Base-by-base conservation (phyloP, 2,113 vertebrate species). In the Terrapene triunguis region DNA sequence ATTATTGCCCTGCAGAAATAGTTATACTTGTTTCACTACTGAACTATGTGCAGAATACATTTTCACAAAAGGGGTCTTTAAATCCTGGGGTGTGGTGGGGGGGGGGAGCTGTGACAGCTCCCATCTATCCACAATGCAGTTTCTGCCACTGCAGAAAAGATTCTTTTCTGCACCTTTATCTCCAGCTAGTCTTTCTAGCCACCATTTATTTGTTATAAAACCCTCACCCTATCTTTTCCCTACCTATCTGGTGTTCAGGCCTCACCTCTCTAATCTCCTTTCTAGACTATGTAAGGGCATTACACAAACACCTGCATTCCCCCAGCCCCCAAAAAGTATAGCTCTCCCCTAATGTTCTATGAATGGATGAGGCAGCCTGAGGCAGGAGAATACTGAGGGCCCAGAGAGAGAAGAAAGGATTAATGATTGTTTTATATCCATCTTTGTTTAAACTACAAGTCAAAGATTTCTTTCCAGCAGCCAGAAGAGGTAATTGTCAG, bases 11-110 rank as follows among this genome's bases (percentile, higher is more conserved):
- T 10, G 57, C 1, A 80, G 50, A 84, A 94, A 27, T 44, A 1
- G 38, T 87, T 44, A 8, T 4, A 3, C 22, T 87, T 92, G 27
- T 85, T 90, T 92, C 50, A 84, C 53, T 5, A 55, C 82, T 47
- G 92, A 82, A 50, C 79, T 17, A 0, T 57, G 21, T 51, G 38
- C 84, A 72, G 42, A 72, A 2, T 10, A 76, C 32, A 2, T 85
- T 80, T 93, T 94, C 69, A 81, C 65, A 90, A 85, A 81, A 19
- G 80, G 55, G 1, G 2, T 79, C 13, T 89, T 96, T 74, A 53
- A 72, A 76, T 90, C 91, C 76, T 55, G 27, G 27, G 87, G 51
- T 50, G 27, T 16, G 11, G 59, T 78, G 25, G 72, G 29, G 35
- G 51, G 55, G 44, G 22, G 44, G 42, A 72, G 62, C 89, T 4